Evolutionary conservation across 2,113 vertebrate species (phyloP).

Genomic region (Ceratotherium simum): DNA sequence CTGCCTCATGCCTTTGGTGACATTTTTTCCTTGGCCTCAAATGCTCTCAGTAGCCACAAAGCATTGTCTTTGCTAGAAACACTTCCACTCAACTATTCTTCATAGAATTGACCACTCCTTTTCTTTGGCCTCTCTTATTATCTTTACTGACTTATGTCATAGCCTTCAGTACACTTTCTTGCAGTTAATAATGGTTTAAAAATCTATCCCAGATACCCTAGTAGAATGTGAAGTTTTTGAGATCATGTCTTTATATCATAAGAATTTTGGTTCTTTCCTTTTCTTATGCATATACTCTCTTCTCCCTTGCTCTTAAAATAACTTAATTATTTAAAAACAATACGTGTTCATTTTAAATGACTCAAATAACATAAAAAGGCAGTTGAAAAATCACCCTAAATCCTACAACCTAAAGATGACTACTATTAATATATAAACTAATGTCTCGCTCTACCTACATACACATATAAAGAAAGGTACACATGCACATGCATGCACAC

Average conservation of each 20-base stretch:
- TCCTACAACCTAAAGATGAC: background rate
- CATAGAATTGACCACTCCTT: background rate
- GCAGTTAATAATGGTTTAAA: background rate
- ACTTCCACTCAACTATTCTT: background rate
- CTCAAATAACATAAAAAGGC: background rate
- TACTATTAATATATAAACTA: background rate
- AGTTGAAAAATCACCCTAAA: background rate
- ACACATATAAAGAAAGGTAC: background rate
- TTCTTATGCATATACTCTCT: background rate
- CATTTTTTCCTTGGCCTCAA: background rate
- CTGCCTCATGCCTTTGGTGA: background rate
- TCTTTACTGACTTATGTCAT: background rate
- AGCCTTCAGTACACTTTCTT: background rate
- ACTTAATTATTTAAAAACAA: background rate
- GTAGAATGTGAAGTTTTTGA: background rate
- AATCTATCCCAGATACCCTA: background rate
- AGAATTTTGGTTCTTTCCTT: background rate
- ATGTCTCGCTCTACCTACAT: background rate
- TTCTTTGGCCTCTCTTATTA: background rate
- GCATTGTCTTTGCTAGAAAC: background rate
- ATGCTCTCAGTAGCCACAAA: background rate
- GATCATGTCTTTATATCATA: background rate
- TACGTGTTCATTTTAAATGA: background rate
- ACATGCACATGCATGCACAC: fast-evolving
- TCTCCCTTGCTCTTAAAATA: background rate